Base-by-base conservation (phyloP, 2,797 vertebrate genomes). In the Silurus aristotelis region DNA sequence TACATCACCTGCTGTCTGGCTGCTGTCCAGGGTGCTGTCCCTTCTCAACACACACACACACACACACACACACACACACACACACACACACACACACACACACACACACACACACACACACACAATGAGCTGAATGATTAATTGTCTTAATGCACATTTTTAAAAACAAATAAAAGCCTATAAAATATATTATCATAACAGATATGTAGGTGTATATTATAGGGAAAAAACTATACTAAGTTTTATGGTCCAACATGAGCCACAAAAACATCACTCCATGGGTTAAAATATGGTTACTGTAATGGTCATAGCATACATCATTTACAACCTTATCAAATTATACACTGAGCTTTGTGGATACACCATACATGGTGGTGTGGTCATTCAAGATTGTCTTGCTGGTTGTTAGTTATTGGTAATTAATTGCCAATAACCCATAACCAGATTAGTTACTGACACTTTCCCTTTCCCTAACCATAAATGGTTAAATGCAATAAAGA, bases 21-120 rank as follows among this genome's bases (percentile, higher is more conserved):
- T 64, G 77, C 58, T 79, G 60, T 79, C 31, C 60, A 63, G 22
- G 60, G 77, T 64, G 22, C 77, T 64, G 60, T 63, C 77, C 12
- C 20, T 46, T 48, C 20, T 78, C 17, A 22, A 20, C 76, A 22
- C 19, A 58, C 43, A 38, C 38, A 38, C 38, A 38, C 31, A 38
- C 31, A 38, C 31, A 38, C 31, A 38, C 31, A 38, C 38, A 38
- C 38, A 38, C 38, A 38, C 38, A 38, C 38, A 38, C 38, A 38
- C 38, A 38, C 38, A 38, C 38, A 38, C 38, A 38, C 38, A 38
- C 38, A 38, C 38, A 52, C 48, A 52, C 7, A 64, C 31, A 31
- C 31, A 31, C 31, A 31, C 31, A 31, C 31, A 31, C 31, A 31
- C 31, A 31, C 31, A 31, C 31, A 31, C 31, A 31, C 31, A 31